Base-by-base conservation (phyloP, 2,888 invertebrate species). In the Hipparchia semele region DNA sequence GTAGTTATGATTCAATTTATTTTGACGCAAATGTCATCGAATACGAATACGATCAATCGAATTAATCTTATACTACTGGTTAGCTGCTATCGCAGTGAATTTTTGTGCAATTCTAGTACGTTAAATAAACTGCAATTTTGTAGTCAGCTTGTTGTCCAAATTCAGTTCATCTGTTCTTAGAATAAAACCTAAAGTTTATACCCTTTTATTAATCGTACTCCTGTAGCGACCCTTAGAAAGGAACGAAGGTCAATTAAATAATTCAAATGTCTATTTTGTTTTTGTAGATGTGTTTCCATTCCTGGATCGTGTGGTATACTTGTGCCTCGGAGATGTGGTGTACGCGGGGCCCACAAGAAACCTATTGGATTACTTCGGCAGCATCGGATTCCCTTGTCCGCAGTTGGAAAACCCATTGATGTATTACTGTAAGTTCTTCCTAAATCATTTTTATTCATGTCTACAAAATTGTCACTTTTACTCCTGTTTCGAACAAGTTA, bases 341-440 rank as follows among this genome's bases (percentile, higher is more conserved):
- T 98, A 98, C 87, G 97, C 97, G 0, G 99, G 99, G 0, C 97
- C 98, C 9, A 99, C 99, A 0, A 95, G 98, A 70, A 97, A 98
- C 80, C 97, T 99, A 95, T 94, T 99, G 75, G 98, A 98, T 84
- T 99, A 99, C 89, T 99, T 99, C 88, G 97, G 98, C 72, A 97
- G 97, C 77, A 98, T 99, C 79, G 99, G 99, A 2, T 99, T 99
- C 86, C 99, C 99, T 0, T 99, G 99, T 88, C 99, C 99, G 0
- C 98, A 98, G 85, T 93, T 99, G 67, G 99, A 99, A 86, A 99
- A 99, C 89, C 99, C 99, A 0, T 94, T 99, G n/a, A 99, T 99
- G 97, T 99, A 99, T 89, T 99, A 99, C 86, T 94, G 98, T 98
- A 92, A 96, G 97, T 39, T 39, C 39, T 39, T 39, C 39, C 39